Evolutionary conservation across 2,113 vertebrate genomes (phyloP), one percentile per base, ranked within the genome.

Genomic region (Reinhardtius hippoglossoides): DNA sequence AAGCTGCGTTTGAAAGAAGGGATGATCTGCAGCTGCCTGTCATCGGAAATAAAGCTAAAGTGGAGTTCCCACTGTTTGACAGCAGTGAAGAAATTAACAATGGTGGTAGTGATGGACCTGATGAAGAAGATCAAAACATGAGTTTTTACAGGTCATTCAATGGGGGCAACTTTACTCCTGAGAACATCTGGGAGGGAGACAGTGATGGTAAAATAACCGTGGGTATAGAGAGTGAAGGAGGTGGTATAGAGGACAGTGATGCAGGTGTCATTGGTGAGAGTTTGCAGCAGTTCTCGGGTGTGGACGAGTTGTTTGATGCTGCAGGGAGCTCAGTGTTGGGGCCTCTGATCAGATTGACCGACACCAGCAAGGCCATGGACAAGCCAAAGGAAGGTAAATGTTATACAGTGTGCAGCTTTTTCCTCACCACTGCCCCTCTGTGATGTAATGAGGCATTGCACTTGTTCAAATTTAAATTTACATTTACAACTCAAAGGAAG

Each of bases 331-430:
- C 71, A 2, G 10, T 67, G 31, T 61, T 55, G 64, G 77, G 56
- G 12, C 72, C 84, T 74, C 59, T 72, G 73, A 37, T 73, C 70
- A 80, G 62, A 61, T 35, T 27, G 75, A 80, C 56, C 18, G 63
- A 66, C 3, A 9, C 26, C 31, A 55, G 24, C 57, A 60, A 59
- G 35, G 52, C 58, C 58, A 26, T 3, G 0, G 75, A 78, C 52
- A 61, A 88, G 27, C 63, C 27, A 18, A 37, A 2, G 20, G 66
- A 82, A 89, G 87, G 85, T 89, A 91, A 82, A 70, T 60, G 24
- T 52, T 42, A 27, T 27, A 31, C 31, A 13, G 0, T 27, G 66
- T 50, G 9, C n/a, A 58, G 23, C 21, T 46, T 31, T 31, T 31
- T 31, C 9, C 56, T 14, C 46, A 27, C 7, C 42, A 26, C n/a